Conservation (phyloP, 2,113 vertebrate species). For the Ceyx melanurus region DNA sequence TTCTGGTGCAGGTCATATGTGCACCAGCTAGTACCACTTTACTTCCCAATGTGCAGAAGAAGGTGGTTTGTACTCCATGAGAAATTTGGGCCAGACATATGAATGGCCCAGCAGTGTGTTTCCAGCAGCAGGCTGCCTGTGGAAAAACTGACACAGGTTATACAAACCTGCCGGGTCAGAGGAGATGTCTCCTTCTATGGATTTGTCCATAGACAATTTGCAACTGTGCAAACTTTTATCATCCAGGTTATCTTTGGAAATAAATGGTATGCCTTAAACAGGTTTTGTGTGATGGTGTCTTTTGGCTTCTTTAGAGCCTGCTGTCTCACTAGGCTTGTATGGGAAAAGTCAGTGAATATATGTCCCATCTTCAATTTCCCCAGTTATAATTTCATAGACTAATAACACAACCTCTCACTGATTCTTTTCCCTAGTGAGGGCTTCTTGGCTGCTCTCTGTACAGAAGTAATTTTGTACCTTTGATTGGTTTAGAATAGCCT, state of each 20-base stretch:
- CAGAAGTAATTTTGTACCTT: neutral
- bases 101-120: neutral
- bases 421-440: neutral
- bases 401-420: neutral
- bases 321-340: neutral
- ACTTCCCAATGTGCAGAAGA: neutral
- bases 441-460: neutral
- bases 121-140: accelerated
- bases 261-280: neutral
- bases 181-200: neutral
- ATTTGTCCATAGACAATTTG: neutral
- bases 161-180: neutral
- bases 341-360: neutral
- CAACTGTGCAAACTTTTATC: neutral
- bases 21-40: neutral
- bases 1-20: neutral
- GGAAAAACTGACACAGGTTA: neutral
- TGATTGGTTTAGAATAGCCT: neutral
- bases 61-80: neutral
- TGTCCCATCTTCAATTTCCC: neutral
- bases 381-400: neutral
- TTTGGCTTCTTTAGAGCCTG: neutral
- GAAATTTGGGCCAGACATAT: neutral
- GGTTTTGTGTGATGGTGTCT: neutral
- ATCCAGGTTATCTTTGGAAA: neutral